Evolutionary conservation across 2,888 invertebrate genomes (phyloP), one percentile per base, ranked within the genome.

Genomic region (Synanthedon myopaeformis): DNA sequence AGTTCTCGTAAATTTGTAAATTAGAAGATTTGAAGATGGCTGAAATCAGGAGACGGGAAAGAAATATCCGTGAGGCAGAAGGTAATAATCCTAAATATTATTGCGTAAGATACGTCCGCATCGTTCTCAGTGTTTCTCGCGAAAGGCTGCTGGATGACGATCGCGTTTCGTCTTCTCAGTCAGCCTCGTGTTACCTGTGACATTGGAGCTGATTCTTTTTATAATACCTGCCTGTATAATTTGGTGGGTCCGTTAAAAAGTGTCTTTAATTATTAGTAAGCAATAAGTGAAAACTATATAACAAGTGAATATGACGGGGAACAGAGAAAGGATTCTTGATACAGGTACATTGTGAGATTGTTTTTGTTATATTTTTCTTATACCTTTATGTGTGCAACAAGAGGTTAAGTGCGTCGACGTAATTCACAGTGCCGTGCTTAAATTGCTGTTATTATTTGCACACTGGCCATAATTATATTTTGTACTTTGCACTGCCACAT

Each of bases 201-300:
- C 86, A 86, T 86, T 86, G 86, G 84, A 85, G 78, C 76, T 80
- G 82, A 82, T 82, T 85, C 84, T 86, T 86, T 85, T 86, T 85
- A 82, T 84, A 85, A 79, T 84, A 84, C 82, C 83, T 86, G 85
- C 81, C 77, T 84, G 84, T 82, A 84, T 80, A 76, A 70, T 79
- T 77, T 81, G 84, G 78, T 77, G 78, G 72, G 64, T 68, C 64
- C 35, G 35, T 35, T 3, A 35, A 35, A 35, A 35, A 10, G 8
- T 8, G 8, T 10, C 8, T 10, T 10, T 5, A 5, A 35, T 10
- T 35, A 35, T 35, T 35, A 35, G 35, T 35, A 35, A 35, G 35
- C 35, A 10, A 35, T 35, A 35, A 35, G 35, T 35, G 35, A 35
- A 35, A 35, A 3, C 10, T 35, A 35, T 41, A 45, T 42, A 49